Evolutionary conservation across 1,140 invertebrate species (phyloP).

Genomic region (Pogonognathellus flavescens): DNA sequence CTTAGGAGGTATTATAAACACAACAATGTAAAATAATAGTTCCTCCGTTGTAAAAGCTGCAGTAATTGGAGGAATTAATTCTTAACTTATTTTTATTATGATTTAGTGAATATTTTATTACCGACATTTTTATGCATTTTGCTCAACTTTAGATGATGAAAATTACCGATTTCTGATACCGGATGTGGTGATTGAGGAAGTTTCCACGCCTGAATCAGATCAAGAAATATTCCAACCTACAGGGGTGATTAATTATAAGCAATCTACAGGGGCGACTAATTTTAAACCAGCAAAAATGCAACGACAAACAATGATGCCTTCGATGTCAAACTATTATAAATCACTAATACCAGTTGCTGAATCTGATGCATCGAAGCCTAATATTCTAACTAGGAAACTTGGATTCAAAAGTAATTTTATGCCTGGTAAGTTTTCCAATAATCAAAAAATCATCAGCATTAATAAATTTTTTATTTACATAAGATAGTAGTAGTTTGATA

Average conservation of each 20-base stretch:
- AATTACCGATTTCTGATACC: conserved; percentile 30
- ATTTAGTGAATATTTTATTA: too few species aligned
- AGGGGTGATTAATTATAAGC: not conserved
- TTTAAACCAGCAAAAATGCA: not conserved
- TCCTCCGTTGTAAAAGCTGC: too few species aligned
- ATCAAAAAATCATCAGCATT: too few species aligned
- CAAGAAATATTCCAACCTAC: conserved; percentile 2
- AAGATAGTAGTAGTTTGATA: too few species aligned
- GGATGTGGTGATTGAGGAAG: conserved; percentile 15
- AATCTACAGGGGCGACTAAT: not conserved
- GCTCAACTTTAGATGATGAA: conserved; percentile 7
- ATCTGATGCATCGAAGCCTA: conserved; percentile 18
- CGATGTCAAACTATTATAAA: not conserved
- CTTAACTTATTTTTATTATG: not conserved
- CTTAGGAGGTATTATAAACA: conserved; percentile 1
- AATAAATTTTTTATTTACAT: too few species aligned
- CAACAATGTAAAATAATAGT: too few species aligned
- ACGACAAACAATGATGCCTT: not conserved
- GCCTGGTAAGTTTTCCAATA: not conserved
- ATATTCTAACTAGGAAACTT: conserved; percentile 19
- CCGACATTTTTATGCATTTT: not conserved
- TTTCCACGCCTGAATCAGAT: conserved; percentile 4
- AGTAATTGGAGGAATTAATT: too few species aligned
- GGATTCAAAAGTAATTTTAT: conserved; percentile 3
- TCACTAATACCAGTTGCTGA: not conserved